A percentile compares a stretch with the other conserved stretches of the same genome.
Conservation (phyloP, 2,888 invertebrate genomes). For the Galerucella calmariensis region DNA sequence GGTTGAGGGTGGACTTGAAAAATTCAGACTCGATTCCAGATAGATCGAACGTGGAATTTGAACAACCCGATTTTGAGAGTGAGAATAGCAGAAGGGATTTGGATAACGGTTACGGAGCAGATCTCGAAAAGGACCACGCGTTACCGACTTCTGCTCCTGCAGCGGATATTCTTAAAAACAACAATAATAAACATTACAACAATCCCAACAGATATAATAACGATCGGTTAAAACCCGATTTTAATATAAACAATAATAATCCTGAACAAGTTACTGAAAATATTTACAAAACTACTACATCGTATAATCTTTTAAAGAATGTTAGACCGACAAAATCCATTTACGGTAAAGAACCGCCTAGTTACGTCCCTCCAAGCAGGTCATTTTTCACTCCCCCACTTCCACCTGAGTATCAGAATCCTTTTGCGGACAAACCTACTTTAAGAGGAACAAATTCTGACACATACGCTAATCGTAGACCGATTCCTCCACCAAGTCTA, state of each 20-base stretch:
- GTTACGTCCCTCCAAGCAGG: slow-evolving; percentile 84
- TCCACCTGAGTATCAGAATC: slow-evolving; percentile 85
- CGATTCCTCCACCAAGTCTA: slow-evolving; percentile 85
- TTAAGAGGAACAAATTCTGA: slow-evolving; percentile 75
- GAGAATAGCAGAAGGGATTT: slow-evolving; percentile 53
- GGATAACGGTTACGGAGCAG: slow-evolving; percentile 71
- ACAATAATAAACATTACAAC: slow-evolving; percentile 80
- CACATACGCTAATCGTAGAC: slow-evolving; percentile 77
- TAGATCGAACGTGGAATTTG: slow-evolving; percentile 50
- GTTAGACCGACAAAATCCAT: slow-evolving; percentile 72
- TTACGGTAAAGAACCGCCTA: slow-evolving; percentile 78
- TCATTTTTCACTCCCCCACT: slow-evolving; percentile 82
- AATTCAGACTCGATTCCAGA: slow-evolving; percentile 51
- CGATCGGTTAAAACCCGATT: slow-evolving; percentile 62
- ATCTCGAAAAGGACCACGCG: slow-evolving; percentile 79
- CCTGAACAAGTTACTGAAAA: slow-evolving; percentile 60
- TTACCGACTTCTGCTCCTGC: slow-evolving; percentile 81
- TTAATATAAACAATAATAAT: slow-evolving; percentile 44
- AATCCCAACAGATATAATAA: slow-evolving; percentile 74
- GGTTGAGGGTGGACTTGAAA: slow-evolving; percentile 63
- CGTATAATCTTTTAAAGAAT: slow-evolving; percentile 70
- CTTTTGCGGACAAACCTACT: slow-evolving; percentile 90
- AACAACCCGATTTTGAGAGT: slow-evolving; percentile 53
- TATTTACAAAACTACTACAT: slow-evolving; percentile 62
- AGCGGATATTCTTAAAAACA: slow-evolving; percentile 82